A percentile compares a stretch with the other conserved stretches of the same genome.
phyloP scores from a whole-genome alignment of 2,888 invertebrate species.

The Chrysomela aeneicollis region DNA sequence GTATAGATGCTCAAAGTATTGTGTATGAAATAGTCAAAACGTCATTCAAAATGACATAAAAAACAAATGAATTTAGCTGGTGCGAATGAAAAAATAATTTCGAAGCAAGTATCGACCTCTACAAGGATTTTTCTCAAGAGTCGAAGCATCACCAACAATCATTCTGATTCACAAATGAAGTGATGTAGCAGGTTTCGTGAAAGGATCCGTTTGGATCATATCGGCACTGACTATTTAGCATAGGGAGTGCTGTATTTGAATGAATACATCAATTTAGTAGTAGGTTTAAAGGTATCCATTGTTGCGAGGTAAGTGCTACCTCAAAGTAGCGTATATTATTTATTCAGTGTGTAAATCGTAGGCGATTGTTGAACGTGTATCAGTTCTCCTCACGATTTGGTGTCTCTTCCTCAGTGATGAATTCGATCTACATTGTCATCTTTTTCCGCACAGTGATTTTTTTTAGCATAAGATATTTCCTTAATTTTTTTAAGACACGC shows the following conservation, averaged over 20 bases:
- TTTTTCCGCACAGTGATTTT: too few species aligned
- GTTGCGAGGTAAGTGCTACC: slow-evolving; percentile 54
- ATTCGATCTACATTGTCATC: too few species aligned
- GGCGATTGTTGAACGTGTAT: slow-evolving; percentile 26
- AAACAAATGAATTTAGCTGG: too few species aligned
- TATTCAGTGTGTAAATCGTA: slow-evolving; percentile 44
- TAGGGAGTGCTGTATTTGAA: slow-evolving; percentile 54
- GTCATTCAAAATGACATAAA: too few species aligned
- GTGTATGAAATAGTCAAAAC: too few species aligned
- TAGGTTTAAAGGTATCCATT: slow-evolving; percentile 51
- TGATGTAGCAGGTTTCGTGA: slow-evolving; percentile 38
- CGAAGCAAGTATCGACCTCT: too few species aligned
- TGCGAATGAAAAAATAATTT: too few species aligned
- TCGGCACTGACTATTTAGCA: slow-evolving; percentile 46
- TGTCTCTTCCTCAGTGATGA: background rate
- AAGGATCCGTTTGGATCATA: slow-evolving; percentile 32
- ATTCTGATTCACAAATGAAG: slow-evolving; percentile 19
- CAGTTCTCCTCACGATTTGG: background rate
- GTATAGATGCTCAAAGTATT: too few species aligned
- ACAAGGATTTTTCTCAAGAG: background rate
- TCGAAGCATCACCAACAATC: background rate
- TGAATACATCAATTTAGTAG: slow-evolving; percentile 50
- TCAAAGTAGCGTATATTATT: slow-evolving; percentile 51
- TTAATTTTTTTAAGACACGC: too few species aligned
- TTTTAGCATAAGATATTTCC: too few species aligned